Percentiles rank a stretch among this genome's conserved stretches.
Evolutionary conservation across 2,797 vertebrate species (phyloP).

Genomic region (Esox lucius): DNA sequence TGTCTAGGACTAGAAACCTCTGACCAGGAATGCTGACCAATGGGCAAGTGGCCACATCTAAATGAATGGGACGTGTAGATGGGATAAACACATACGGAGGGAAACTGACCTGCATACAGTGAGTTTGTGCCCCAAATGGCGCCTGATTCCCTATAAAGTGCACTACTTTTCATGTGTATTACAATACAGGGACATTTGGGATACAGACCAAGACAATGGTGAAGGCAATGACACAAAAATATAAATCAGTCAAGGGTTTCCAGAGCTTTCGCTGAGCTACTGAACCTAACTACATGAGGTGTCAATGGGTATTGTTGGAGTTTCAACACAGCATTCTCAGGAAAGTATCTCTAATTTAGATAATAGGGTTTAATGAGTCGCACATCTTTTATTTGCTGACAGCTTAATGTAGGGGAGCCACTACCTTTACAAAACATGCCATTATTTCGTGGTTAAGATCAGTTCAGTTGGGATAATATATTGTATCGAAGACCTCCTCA

Average conservation of each 20-base stretch:
- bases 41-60: constrained; percentile 66
- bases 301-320: constrained; percentile 28
- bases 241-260: constrained; percentile 33
- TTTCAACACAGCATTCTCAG: constrained; percentile 38
- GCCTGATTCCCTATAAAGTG: background rate
- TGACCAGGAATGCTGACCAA: constrained; percentile 62
- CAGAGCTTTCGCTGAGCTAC: constrained; percentile 22
- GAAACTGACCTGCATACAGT: constrained; percentile 31
- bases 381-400: constrained; percentile 49
- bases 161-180: background rate
- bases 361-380: constrained; percentile 58
- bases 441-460: constrained; percentile 35
- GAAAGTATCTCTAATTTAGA: constrained; percentile 48
- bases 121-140: background rate
- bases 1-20: constrained; percentile 77
- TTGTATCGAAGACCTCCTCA: background rate
- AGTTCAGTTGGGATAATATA: constrained; percentile 12
- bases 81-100: constrained; percentile 58
- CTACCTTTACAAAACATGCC: constrained; percentile 2
- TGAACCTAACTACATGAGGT: constrained; percentile 21
- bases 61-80: constrained; percentile 62
- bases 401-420: constrained; percentile 23
- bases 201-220: background rate
- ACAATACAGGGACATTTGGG: background rate
- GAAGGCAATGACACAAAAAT: constrained; percentile 34